Base-by-base conservation (phyloP, 2,113 vertebrate species). In the Vulpes ferrilata region DNA sequence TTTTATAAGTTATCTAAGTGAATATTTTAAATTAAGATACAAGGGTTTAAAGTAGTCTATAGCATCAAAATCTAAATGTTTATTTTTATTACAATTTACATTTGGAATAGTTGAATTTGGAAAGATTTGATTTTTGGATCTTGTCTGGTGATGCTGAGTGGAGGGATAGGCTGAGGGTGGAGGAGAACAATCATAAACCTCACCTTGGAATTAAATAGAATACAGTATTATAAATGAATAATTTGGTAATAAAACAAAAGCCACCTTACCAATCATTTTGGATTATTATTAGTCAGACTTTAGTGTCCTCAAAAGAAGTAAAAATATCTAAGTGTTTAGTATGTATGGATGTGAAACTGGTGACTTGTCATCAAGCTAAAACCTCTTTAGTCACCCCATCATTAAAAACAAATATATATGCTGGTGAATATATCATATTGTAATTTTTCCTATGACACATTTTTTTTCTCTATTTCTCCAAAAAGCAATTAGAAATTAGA, bases 161-260 rank as follows among this genome's bases (percentile, higher is more conserved):
- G 7, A 88, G 7, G 0, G 19, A 1, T 0, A 55, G 1, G 12
- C 20, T 38, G 3, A 20, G 0, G 2, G 6, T n/a, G 3, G 2
- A 51, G 8, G 2, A 60, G 4, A 67, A 3, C 3, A 88, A 0
- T 81, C 10, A 51, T 13, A 92, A 51, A 65, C 17, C 1, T 53
- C 23, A 38, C 25, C 4, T 20, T 60, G n/a, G 9, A 74, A 91
- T 53, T 51, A 67, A 73, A 30, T 57, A 6, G 11, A 48, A 2
- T 55, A 5, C 19, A 10, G 2, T 78, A 4, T 89, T 57, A 27
- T 48, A 55, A 81, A 69, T 16, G 17, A 0, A 13, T 67, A 67
- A 60, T 35, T 7, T 60, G 17, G 0, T 38, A n/a, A 30, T 48
- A 53, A 55, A 78, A 78, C 59, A 55, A 2, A 11, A 86, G 1